phyloP scores from a whole-genome alignment of 2,113 vertebrate species.

The Ceyx cyanopectus region DNA sequence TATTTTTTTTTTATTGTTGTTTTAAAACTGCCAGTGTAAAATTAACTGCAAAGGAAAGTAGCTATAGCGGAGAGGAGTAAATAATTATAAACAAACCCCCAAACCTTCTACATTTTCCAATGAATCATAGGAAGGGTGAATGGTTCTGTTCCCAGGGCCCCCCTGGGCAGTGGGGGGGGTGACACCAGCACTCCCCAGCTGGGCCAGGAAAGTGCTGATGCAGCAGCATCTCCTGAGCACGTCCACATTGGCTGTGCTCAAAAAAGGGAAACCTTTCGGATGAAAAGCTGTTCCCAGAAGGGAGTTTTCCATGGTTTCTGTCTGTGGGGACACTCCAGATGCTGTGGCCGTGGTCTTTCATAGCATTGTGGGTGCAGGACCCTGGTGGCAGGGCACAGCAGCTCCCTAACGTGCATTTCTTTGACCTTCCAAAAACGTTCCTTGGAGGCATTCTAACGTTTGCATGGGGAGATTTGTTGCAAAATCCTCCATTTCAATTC shows the following conservation, averaged over 20 bases:
- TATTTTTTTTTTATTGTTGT: background rate
- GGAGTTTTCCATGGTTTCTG: no score
- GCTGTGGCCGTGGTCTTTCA: no score
- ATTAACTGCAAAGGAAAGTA: background rate
- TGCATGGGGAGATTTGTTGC: background rate
- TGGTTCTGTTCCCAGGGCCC: background rate
- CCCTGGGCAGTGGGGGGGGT: no score
- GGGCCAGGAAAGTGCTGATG: rapidly evolving
- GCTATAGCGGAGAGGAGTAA: background rate
- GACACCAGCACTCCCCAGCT: background rate
- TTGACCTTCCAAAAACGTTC: background rate
- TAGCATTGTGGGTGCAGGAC: no score
- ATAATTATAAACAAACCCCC: background rate
- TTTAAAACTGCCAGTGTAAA: background rate
- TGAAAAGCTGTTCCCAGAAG: no score
- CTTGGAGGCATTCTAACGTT: background rate
- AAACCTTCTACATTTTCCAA: background rate
- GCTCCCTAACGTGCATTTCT: background rate
- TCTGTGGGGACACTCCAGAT: no score
- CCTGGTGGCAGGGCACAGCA: background rate
- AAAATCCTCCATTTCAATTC: background rate
- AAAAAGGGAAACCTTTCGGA: background rate
- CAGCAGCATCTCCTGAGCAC: background rate
- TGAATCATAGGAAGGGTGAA: background rate
- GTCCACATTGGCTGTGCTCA: background rate